Evolutionary conservation across 2,888 invertebrate species (phyloP), one percentile per base, ranked within the genome.

Genomic region (Andrena flavipes): DNA sequence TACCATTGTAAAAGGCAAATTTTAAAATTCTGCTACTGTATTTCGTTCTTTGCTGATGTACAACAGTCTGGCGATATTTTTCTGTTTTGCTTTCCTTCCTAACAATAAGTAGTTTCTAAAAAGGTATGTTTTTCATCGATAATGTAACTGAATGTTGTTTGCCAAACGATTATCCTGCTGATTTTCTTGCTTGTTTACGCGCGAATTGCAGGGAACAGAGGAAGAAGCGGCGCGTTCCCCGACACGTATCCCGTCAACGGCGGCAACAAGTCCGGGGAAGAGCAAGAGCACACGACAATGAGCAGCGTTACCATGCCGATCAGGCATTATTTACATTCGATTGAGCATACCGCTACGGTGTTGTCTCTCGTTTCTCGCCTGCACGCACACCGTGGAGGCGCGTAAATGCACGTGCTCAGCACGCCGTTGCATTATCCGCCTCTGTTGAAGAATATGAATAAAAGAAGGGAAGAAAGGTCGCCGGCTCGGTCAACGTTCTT

Each of bases 291-390:
- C 72, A 54, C 68, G 81, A 76, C 62, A 65, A 56, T 60, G 60
- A 54, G 42, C 68, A 63, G 59, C 56, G 79, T 70, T 74, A 68
- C 84, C 74, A 71, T 83, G 65, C 84, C 82, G 76, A 85, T 87
- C 85, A 71, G 77, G 69, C 85, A 84, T 88, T 88, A 87, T 87
- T 88, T 80, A 87, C 88, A 84, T 84, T 84, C 88, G 88, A 88
- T 88, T 80, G 84, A 88, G 88, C 88, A 85, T 78, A 85, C 70
- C 68, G 87, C 51, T 73, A 75, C 80, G 81, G 23, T 67, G 82
- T 62, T 76, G 80, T 80, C 80, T 85, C 82, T 84, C 77, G 88
- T 88, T 88, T 88, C 84, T 82, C 88, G 81, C 84, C 75, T 87
- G 76, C 80, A 83, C 88, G 88, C 88, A 81, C 85, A 85, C 81